Base-by-base conservation (phyloP, 92 coral and sea anemone species). In the Phymanthus crucifer region DNA sequence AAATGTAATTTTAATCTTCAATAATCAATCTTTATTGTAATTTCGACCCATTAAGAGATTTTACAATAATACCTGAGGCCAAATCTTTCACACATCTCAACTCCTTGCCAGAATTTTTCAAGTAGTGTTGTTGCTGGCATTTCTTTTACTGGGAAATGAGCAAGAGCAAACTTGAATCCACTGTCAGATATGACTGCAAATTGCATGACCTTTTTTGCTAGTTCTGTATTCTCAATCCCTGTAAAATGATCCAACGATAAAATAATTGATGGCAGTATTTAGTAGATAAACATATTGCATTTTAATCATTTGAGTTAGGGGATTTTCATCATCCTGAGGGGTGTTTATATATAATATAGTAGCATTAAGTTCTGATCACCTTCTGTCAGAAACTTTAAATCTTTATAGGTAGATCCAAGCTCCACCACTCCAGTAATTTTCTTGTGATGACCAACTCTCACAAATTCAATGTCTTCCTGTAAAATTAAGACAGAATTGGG, bases 161-260 rank as follows among this genome's bases (percentile, higher is more conserved):
- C 87, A 6, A 79, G 34, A 6, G 78, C 76, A 70, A 76, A 83
- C 6, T 68, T 45, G 54, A 83, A 70, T 34, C 83, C 87, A 77
- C 77, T 67, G 77, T 83, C 87, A 27, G 77, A 66, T 6, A 83
- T 74, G 3, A 77, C 3, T 37, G 87, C 83, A 71, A 83, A 83
- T 52, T 83, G 87, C 87, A 83, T 77, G 31, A 83, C 87, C 70
- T 83, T 83, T 38, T 50, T 65, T 35, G 87, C 87, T 35, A 70
- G 72, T 26, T 83, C 78, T 3, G 69, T 38, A 3, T 47, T 67
- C 27, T 68, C 36, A 17, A 66, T 69, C 32, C 78, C 87, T 76
- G 61, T 4, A 48, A 48, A n/a, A n/a, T n/a, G n/a, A n/a, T n/a
- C n/a, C n/a, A n/a, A n/a, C n/a, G n/a, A n/a, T n/a, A n/a, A n/a